Evolutionary conservation across 2,113 vertebrate genomes (phyloP).

Genomic region (Peromyscus californicus): DNA sequence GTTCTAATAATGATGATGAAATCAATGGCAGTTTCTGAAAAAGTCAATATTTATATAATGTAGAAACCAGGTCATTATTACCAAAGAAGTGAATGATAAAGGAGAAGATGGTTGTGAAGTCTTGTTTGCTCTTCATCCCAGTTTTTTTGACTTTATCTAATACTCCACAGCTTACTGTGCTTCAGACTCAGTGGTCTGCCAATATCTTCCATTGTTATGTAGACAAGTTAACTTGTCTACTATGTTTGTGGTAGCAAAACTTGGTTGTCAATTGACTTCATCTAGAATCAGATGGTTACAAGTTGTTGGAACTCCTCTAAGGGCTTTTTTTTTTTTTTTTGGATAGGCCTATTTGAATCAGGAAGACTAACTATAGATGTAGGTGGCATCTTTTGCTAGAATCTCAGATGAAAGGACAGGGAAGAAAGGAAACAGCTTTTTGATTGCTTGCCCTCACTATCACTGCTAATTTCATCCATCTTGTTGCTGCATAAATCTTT

Average conservation of each 20-base stretch:
- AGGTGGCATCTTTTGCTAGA: not conserved
- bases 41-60: not conserved
- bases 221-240: not conserved
- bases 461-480: not conserved
- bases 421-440: not conserved
- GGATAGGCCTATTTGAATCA: not conserved
- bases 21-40: not conserved
- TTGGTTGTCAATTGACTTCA: not conserved
- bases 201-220: not conserved
- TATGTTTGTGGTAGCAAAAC: not conserved
- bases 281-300: not conserved
- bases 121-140: not conserved
- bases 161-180: not conserved
- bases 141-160: not conserved
- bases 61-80: not conserved
- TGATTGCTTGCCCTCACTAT: not conserved
- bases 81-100: not conserved
- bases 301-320: not conserved
- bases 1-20: not conserved
- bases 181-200: not conserved
- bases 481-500: not conserved
- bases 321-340: too few relatives aligned
- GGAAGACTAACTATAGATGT: not conserved
- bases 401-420: not conserved
- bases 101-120: not conserved